A percentile compares a stretch with the other conserved stretches of the same genome.
Conservation (phyloP, 2,888 invertebrate genomes). For the Sinohyriopsis cumingii region DNA sequence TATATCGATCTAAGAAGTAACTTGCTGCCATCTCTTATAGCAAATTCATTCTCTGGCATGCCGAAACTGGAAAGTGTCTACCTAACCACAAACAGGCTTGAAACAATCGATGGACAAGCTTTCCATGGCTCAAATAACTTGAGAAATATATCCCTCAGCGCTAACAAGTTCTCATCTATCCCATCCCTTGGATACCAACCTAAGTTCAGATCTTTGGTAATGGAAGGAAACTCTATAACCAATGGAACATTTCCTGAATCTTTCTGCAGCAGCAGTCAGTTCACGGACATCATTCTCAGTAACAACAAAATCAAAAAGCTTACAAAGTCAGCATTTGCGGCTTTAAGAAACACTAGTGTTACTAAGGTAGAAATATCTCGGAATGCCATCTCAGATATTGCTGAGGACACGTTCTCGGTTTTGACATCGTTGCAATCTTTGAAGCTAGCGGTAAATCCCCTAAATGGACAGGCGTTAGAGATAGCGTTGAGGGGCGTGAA, state of each 20-base stretch:
- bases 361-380: slow-evolving; percentile 46
- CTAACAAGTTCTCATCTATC: slow-evolving; percentile 38
- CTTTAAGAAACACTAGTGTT: slow-evolving; percentile 30
- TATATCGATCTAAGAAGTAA: slow-evolving; percentile 43
- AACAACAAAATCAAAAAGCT: slow-evolving; percentile 45
- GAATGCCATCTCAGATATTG: slow-evolving; percentile 40
- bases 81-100: slow-evolving; percentile 38
- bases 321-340: slow-evolving; percentile 36
- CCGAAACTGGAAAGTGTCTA: slow-evolving; percentile 26
- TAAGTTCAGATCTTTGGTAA: slow-evolving; percentile 35
- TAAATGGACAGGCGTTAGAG: slow-evolving; percentile 36
- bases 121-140: slow-evolving; percentile 32
- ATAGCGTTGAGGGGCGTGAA: slow-evolving; percentile 37
- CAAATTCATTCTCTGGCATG: slow-evolving; percentile 34
- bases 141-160: slow-evolving; percentile 33
- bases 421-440: slow-evolving; percentile 45
- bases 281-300: slow-evolving; percentile 42
- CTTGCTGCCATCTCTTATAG: slow-evolving; percentile 23
- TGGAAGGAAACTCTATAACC: slow-evolving; percentile 46
- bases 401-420: slow-evolving; percentile 33
- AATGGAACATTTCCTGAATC: slow-evolving; percentile 49
- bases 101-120: slow-evolving; percentile 29
- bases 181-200: slow-evolving; percentile 37
- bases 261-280: slow-evolving; percentile 17
- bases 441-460: slow-evolving; percentile 50